Conservation (phyloP, 2,113 vertebrate genomes). For the Trinectes maculatus region DNA sequence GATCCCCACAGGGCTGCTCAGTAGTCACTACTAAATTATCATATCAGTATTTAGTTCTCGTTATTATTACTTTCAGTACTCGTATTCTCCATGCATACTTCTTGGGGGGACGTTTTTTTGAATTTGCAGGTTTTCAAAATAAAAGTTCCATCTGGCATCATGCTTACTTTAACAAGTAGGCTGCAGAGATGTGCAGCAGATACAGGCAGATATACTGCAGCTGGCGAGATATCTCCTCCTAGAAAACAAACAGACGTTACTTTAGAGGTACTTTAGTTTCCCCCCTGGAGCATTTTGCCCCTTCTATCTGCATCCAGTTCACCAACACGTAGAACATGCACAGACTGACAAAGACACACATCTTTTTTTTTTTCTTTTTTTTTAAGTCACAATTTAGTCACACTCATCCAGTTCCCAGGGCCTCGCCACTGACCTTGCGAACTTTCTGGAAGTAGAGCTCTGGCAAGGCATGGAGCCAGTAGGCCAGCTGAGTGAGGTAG, state of each 20-base stretch:
- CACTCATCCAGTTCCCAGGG: constrained; percentile 41
- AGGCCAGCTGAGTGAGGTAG: constrained; percentile 96
- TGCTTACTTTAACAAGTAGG: constrained; percentile 97
- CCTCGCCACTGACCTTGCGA: constrained; percentile 89
- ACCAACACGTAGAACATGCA: constrained; percentile 10
- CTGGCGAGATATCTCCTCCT: constrained; percentile 96
- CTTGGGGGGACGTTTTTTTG: no score
- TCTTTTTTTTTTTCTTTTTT: constrained; percentile 42
- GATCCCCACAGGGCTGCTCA: no score
- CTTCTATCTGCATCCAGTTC: not conserved
- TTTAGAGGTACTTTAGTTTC: not conserved
- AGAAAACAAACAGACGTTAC: constrained; percentile 53
- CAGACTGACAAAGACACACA: constrained; percentile 18
- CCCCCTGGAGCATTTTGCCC: not conserved
- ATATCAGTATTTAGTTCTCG: no score
- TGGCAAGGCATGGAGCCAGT: constrained; percentile 95
- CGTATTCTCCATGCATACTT: no score
- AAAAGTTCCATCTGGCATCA: not conserved
- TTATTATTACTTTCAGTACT: no score
- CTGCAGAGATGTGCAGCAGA: constrained; percentile 90
- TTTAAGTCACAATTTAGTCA: no score
- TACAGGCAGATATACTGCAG: constrained; percentile 92
- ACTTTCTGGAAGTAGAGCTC: constrained; percentile 99
- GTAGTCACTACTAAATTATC: no score
- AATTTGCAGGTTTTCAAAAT: constrained; percentile 2